Evolutionary conservation across 2,888 invertebrate species (phyloP).

Genomic region (Eupithecia centaureata): DNA sequence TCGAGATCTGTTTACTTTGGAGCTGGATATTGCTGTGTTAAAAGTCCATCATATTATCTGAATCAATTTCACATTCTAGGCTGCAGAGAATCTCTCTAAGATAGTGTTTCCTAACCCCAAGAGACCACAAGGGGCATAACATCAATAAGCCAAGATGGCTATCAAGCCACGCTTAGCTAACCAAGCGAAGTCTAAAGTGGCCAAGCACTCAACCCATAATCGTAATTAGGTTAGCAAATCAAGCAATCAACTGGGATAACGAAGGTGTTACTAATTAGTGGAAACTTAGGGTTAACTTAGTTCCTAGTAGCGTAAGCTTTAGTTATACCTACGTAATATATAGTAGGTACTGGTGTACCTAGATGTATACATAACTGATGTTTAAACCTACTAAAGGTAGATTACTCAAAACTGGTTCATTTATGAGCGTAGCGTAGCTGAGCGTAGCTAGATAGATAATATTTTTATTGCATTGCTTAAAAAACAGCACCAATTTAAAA

Average conservation of each 20-base stretch:
- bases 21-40: not conserved
- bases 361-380: no score
- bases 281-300: not conserved
- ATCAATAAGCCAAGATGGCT: not conserved
- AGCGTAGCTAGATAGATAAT: no score
- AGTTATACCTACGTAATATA: no score
- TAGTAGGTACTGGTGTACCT: no score
- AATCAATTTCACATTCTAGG: not conserved
- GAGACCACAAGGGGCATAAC: not conserved
- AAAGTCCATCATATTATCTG: not conserved
- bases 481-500: no score
- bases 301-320: no score
- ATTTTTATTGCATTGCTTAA: no score
- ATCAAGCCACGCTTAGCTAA: not conserved
- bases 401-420: no score
- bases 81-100: not conserved
- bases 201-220: constrained; percentile 6
- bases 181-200: not conserved
- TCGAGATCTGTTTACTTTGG: no score
- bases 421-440: no score
- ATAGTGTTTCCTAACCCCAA: not conserved
- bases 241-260: constrained; percentile 2
- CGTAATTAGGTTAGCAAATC: not conserved
- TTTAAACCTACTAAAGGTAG: no score
- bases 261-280: constrained; percentile 8